Conservation (phyloP, 2,797 vertebrate species). For the Rhincodon typus region DNA sequence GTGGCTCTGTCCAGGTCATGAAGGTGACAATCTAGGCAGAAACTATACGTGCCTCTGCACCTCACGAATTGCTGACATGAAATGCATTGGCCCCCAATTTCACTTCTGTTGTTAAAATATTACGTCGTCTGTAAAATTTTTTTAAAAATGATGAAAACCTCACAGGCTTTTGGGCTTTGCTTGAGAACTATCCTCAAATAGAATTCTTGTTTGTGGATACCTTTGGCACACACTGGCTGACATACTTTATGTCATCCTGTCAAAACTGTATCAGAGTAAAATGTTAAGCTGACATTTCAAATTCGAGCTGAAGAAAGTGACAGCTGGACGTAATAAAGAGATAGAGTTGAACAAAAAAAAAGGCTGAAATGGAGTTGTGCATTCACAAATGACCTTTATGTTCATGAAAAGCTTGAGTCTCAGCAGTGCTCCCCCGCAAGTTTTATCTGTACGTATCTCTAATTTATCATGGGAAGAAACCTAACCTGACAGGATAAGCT, state of each 20-base stretch:
- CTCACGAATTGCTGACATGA: background rate
- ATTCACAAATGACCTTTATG: conserved; percentile 53
- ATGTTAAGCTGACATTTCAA: conserved; percentile 37
- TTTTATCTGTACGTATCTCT: conserved; percentile 48
- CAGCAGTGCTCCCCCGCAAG: conserved; percentile 48
- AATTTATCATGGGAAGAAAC: conserved; percentile 47
- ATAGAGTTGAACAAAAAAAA: conserved; percentile 8
- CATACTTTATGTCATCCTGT: conserved; percentile 31
- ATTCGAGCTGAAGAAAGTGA: conserved; percentile 18
- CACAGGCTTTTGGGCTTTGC: background rate
- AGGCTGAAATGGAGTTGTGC: conserved; percentile 35
- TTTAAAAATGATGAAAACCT: too few species aligned
- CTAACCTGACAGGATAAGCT: conserved; percentile 41
- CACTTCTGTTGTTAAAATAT: background rate
- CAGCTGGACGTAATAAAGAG: conserved; percentile 35
- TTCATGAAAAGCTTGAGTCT: conserved; percentile 54
- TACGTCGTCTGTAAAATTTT: background rate
- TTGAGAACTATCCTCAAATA: background rate
- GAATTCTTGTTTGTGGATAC: background rate
- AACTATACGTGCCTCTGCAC: background rate
- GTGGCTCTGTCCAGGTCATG: background rate
- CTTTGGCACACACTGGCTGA: background rate
- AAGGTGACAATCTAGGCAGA: background rate
- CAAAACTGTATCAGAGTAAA: conserved; percentile 28
- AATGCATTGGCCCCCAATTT: background rate